These are phyloP conservation scores for Hermaeophaga mercurialis DNA, from an alignment of 2,888 invertebrate genomes.

Conservation along the genomic window DNA sequence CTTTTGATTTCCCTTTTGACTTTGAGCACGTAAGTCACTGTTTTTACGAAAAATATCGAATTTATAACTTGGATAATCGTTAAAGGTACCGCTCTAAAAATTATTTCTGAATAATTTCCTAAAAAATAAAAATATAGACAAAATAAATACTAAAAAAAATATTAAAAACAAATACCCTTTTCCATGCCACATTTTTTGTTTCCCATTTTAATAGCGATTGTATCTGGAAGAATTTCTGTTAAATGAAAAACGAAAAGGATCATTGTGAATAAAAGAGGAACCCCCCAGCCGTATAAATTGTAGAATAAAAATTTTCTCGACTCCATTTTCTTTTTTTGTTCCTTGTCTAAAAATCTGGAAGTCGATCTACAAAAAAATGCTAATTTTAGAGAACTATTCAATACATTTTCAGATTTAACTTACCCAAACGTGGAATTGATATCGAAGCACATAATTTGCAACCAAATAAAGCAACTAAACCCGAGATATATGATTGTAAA, in stretches of 20 bases:
- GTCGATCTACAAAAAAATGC: slow-evolving; percentile 27
- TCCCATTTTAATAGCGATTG: slow-evolving; percentile 36
- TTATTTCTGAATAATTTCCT: slow-evolving; percentile 45
- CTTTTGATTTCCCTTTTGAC: slow-evolving; percentile 76
- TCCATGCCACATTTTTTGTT: slow-evolving; percentile 37
- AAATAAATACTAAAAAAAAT: neutral
- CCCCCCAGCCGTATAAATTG: slow-evolving; percentile 74
- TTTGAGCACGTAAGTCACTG: slow-evolving; percentile 70
- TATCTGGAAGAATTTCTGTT: slow-evolving; percentile 54
- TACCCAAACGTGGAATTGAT: slow-evolving; percentile 47
- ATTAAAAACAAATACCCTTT: slow-evolving; percentile 26
- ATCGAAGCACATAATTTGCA: slow-evolving; percentile 46
- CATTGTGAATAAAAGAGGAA: slow-evolving; percentile 64
- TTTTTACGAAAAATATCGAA: slow-evolving; percentile 69
- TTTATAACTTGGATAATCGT: slow-evolving; percentile 68
- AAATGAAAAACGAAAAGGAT: slow-evolving; percentile 63
- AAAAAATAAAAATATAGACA: slow-evolving; percentile 25
- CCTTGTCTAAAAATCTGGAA: slow-evolving; percentile 8
- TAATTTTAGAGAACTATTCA: neutral
- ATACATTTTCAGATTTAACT: slow-evolving; percentile 47
- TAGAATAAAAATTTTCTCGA: slow-evolving; percentile 67
- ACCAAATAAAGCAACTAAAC: slow-evolving; percentile 42
- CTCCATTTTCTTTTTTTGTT: slow-evolving; percentile 51
- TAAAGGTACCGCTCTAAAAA: slow-evolving; percentile 59
- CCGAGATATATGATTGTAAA: slow-evolving; percentile 40